Evolutionary conservation across 2,113 vertebrate species (phyloP), one percentile per base, ranked within the genome.

Genomic region (Hoplias malabaricus): DNA sequence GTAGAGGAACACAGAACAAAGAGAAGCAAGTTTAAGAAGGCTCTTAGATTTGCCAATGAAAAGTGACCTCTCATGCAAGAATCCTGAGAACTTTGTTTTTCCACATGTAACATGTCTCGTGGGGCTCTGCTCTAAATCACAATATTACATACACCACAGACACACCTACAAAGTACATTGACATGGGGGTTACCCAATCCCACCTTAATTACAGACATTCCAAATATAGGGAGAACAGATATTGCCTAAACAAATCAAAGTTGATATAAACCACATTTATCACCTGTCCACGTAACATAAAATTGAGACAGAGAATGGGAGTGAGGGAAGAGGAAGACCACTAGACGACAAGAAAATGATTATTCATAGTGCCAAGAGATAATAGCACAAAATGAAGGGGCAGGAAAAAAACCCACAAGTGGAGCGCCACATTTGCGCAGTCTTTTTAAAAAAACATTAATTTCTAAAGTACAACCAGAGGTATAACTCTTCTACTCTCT

Each of bases 81-180:
- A 92, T 90, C 59, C 78, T 42, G 82, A 67, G 89, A 89, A 92
- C 90, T 86, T 87, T 67, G 83, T 87, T 88, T 89, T 81, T 83
- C 21, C 19, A 83, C 69, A 84, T 85, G 68, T 76, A 36, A 82
- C 80, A 76, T 83, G 59, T 82, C 84, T 84, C 73, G 27, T 80
- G 86, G 87, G 90, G 84, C 81, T 88, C 85, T 43, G 78, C 33
- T 85, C 76, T 71, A 86, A 89, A 90, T 81, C 75, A 40, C 31
- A 71, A n/a, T 14, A 56, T 16, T 19, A 56, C 19, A 76, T 29
- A 66, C 43, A 33, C 23, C 36, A 36, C 11, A 29, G 9, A 25
- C 33, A 34, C 3, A 16, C 11, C 14, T 8, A 8, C 13, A 68
- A 6, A 16, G 14, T 2, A 29, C 8, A 57, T 10, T 29, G 13